A percentile compares a stretch with the other conserved stretches of the same genome.
These are phyloP conservation scores for Chaetogeoica ovagalla DNA, from an alignment of 2,888 invertebrate genomes.

Conservation along the genomic window DNA sequence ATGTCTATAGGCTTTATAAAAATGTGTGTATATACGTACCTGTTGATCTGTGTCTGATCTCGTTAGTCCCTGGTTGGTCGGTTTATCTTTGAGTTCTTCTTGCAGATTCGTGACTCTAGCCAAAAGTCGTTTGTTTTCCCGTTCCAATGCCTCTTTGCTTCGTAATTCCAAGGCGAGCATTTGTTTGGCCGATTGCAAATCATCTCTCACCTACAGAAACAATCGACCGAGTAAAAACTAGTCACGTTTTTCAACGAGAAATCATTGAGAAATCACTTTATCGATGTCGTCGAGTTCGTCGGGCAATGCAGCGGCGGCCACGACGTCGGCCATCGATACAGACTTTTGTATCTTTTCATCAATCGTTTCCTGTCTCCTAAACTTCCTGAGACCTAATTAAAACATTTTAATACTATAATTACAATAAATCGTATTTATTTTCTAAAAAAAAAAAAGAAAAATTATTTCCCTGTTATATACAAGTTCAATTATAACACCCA, in stretches of 20 bases:
- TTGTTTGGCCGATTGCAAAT: constrained; percentile 88
- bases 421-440: too few relatives aligned
- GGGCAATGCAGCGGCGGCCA: constrained; percentile 64
- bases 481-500: too few relatives aligned
- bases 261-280: constrained; percentile 62
- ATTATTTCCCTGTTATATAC: too few relatives aligned
- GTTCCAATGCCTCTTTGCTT: constrained; percentile 80
- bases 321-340: constrained; percentile 69
- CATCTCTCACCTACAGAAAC: constrained; percentile 66
- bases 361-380: constrained; percentile 85
- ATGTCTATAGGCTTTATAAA: too few relatives aligned
- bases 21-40: constrained; percentile 49
- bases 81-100: constrained; percentile 69
- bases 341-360: constrained; percentile 87
- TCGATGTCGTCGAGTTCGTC: constrained; percentile 92
- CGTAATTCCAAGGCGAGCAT: constrained; percentile 82
- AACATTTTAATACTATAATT: not conserved
- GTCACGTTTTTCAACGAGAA: constrained; percentile 58
- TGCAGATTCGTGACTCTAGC: constrained; percentile 79
- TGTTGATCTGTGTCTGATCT: constrained; percentile 57
- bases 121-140: constrained; percentile 82
- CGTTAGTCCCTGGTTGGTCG: constrained; percentile 52
- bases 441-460: too few relatives aligned
- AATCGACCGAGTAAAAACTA: not conserved
- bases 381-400: constrained; percentile 69